Evolutionary conservation across 2,888 invertebrate genomes (phyloP), one percentile per base, ranked within the genome.

Genomic region (Acrobeloides nanus): DNA sequence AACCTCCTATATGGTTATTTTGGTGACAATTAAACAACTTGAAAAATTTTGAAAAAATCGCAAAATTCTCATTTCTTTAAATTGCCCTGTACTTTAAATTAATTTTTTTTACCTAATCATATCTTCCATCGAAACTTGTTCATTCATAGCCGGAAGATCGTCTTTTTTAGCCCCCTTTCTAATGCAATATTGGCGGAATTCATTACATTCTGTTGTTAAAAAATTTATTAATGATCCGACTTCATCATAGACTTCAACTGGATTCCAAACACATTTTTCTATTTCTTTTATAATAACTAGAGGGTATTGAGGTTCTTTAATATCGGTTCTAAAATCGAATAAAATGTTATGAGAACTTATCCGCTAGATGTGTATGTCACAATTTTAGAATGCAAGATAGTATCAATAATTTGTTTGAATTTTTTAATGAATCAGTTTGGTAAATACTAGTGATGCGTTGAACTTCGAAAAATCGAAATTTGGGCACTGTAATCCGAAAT

Each of bases 171-270:
- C 67, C 21, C 69, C 69, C 31, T 64, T 55, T 20, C 46, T 48
- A 12, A 45, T 43, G 46, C 69, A 69, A 38, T 61, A 65, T 15
- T 55, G 57, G 20, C 64, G 54, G 46, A 69, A 69, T 17, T 66
- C 65, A 37, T 68, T 66, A 45, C 66, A 64, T 20, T 69, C 69
- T 26, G 49, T 53, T 3, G 61, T 61, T 35, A 65, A 42, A 17
- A 34, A 27, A 21, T 38, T 46, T 8, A 59, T 45, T 15, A 43
- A 27, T 8, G 32, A 24, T 8, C 23, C 23, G 18, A 58, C 53
- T 29, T 56, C 56, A 12, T 55, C 46, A 46, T 53, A 50, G 6
- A 29, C 8, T 24, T 41, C 15, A 4, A 17, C 15, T 8, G 43
- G 40, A n/a, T 15, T 40, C 15, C 18, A 12, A 6, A 32, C 21